Conservation (phyloP, 1,140 invertebrate genomes). For the Gryllus bimaculatus region DNA sequence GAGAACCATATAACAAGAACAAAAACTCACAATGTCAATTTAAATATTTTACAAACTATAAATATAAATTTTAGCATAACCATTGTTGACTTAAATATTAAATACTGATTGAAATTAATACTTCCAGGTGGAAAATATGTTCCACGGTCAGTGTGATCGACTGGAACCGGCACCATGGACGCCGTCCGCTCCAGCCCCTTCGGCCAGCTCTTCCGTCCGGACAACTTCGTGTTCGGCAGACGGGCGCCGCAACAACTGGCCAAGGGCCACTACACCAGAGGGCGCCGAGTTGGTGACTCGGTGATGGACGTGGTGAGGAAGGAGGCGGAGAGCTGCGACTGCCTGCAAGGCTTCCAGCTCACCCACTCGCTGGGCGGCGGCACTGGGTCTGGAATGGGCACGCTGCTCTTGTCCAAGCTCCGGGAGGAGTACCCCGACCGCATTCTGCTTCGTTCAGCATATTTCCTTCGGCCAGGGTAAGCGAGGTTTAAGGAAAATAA, state of each 20-base stretch:
- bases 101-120: too few relatives aligned
- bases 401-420: constrained; percentile 55
- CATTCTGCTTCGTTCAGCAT: background rate
- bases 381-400: constrained; percentile 67
- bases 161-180: constrained; percentile 52
- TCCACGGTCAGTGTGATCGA: constrained; percentile 47
- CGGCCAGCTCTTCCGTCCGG: constrained; percentile 48
- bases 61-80: too few relatives aligned
- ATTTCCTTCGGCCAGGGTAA: background rate
- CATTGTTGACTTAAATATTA: too few relatives aligned
- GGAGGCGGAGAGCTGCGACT: constrained; percentile 48
- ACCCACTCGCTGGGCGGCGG: constrained; percentile 63
- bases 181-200: constrained; percentile 44
- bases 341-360: constrained; percentile 58
- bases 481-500: too few relatives aligned
- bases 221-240: constrained; percentile 50
- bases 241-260: constrained; percentile 51
- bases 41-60: too few relatives aligned
- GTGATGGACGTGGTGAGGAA: constrained; percentile 52
- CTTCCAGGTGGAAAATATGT: constrained; percentile 37
- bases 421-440: constrained; percentile 62
- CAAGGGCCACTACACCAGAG: constrained; percentile 79
- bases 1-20: too few relatives aligned
- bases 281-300: constrained; percentile 44
- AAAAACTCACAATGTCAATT: too few relatives aligned